Evolutionary conservation across 2,888 invertebrate species (phyloP), one percentile per base, ranked within the genome.

Genomic region (Himalopsyche tibetana): DNA sequence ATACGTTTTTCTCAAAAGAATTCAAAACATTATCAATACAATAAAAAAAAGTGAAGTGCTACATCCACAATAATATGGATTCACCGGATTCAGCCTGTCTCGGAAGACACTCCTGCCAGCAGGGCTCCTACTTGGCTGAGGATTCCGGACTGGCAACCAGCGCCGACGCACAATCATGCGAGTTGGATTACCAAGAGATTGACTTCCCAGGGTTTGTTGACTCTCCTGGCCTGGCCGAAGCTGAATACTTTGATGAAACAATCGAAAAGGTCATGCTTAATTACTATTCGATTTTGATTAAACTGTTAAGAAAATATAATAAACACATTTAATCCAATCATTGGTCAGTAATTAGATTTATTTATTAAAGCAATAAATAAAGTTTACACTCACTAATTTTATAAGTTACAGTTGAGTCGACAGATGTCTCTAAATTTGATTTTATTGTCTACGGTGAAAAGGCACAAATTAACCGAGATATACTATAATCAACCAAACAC

Each of bases 111-210:
- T 84, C 86, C 45, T 86, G 83, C 85, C 79, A 85, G 45, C 63
- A 84, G 9, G 80, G 83, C 5, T 83, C 84, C 9, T 80, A 84
- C n/a, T 74, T 88, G 45, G 90, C 90, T 82, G 90, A 90, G 89
- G 91, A 90, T 89, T 91, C 91, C 19, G 91, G 91, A 9, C 89
- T 91, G 84, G 91, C 91, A 69, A 90, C 91, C 28, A 91, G 91
- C 89, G 90, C 88, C 4, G 89, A 89, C 82, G 88, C 88, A 17
- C 89, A 88, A 17, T 89, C 89, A 81, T 89, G 89, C 83, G 88
- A 88, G 19, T 51, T 88, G 56, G 88, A 88, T 86, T 88, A 82
- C 79, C 88, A 85, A 74, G 88, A 88, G n/a, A 36, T 88, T 40
- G 80, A 86, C 80, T 88, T 88, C 81, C 88, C 88, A 36, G 88